These are phyloP conservation scores for Neomicropteryx cornuta DNA, from an alignment of 1,140 invertebrate species.

Conservation along the genomic window DNA sequence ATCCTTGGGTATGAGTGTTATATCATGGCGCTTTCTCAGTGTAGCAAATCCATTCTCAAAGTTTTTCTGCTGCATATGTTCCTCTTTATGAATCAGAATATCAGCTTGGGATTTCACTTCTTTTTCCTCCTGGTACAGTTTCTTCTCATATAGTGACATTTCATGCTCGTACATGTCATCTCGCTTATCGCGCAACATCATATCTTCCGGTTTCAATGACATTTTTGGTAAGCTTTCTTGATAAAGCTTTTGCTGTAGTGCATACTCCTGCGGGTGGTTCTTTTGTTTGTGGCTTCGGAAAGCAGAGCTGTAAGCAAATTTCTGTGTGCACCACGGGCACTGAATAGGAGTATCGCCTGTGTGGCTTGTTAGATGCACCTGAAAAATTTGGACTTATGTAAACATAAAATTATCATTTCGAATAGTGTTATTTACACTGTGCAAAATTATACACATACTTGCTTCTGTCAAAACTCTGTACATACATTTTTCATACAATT, in stretches of 20 bases:
- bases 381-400: conserved; percentile 2
- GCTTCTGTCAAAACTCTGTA: not conserved
- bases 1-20: too few relatives aligned
- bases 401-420: not conserved
- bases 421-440: not conserved
- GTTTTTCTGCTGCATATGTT: not conserved
- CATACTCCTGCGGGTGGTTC: conserved; percentile 29
- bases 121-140: too few relatives aligned
- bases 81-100: conserved; percentile 5
- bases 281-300: conserved; percentile 35
- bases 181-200: too few relatives aligned
- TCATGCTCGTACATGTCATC: too few relatives aligned
- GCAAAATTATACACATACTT: not conserved
- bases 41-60: too few relatives aligned
- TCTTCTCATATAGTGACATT: too few relatives aligned
- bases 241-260: not conserved
- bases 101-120: conserved; percentile 3
- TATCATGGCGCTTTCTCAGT: too few relatives aligned
- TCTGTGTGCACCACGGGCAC: conserved; percentile 38
- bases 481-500: too few relatives aligned
- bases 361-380: conserved; percentile 38
- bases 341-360: conserved; percentile 38
- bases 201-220: too few relatives aligned
- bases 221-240: too few relatives aligned
- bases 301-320: conserved; percentile 37